These are phyloP conservation scores for Sebastes iracundus DNA, from an alignment of 2,797 vertebrate species.

Conservation along the genomic window DNA sequence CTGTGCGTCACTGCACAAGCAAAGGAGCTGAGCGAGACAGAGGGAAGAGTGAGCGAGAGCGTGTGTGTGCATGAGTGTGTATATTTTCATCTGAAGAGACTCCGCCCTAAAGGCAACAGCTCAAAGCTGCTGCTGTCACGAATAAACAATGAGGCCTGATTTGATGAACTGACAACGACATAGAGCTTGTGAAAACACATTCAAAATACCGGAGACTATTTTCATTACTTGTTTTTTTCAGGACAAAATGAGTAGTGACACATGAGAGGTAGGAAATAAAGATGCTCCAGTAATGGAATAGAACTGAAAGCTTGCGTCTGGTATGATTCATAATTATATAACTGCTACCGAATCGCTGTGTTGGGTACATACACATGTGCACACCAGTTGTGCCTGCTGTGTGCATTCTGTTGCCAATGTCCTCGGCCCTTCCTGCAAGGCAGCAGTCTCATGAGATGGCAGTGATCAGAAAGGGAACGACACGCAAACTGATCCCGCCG, in stretches of 20 bases:
- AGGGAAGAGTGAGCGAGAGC: conserved; percentile 7
- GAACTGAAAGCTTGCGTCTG: conserved; percentile 27
- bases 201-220: conserved; percentile 33
- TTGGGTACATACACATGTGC: conserved; percentile 50
- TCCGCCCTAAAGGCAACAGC: conserved; percentile 57
- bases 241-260: conserved; percentile 30
- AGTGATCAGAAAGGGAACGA: conserved; percentile 64
- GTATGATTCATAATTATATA: conserved; percentile 67
- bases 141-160: conserved; percentile 58
- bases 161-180: conserved; percentile 63
- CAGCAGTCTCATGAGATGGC: conserved; percentile 56
- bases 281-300: conserved; percentile 33
- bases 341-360: conserved; percentile 44
- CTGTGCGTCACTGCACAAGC: conserved; percentile 66
- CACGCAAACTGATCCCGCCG: conserved; percentile 54
- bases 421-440: conserved; percentile 59
- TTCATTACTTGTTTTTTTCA: conserved; percentile 29
- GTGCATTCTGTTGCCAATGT: conserved; percentile 43
- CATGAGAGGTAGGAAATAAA: conserved; percentile 43
- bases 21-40: conserved; percentile 58
- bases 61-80: conserved; percentile 28
- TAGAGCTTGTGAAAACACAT: conserved; percentile 9
- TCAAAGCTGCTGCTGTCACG: conserved; percentile 72
- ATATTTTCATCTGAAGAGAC: conserved; percentile 57
- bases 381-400: conserved; percentile 43